These are phyloP conservation scores for Enteromius radiatus DNA, from an alignment of 2,797 vertebrate species.

Conservation along the genomic window DNA sequence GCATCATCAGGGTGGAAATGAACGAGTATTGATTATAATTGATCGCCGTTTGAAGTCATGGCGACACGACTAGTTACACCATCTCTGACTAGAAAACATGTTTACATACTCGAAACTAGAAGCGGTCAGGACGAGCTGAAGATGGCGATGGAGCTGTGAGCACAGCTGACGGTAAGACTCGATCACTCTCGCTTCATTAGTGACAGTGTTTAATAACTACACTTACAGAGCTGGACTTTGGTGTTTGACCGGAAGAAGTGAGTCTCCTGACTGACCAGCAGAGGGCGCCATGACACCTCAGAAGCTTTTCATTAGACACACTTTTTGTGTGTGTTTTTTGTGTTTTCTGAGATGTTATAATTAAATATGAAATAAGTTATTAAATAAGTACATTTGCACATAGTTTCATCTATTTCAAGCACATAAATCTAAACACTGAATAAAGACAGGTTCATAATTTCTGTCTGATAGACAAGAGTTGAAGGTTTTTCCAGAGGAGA, in stretches of 20 bases:
- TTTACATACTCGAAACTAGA: neutral
- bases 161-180: neutral
- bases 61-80: neutral
- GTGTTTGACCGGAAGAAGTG: neutral
- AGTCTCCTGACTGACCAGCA: neutral
- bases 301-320: no score
- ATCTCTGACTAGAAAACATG: neutral
- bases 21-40: neutral
- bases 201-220: neutral
- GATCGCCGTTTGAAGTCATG: no score
- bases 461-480: no score
- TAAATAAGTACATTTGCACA: no score
- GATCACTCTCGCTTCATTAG: neutral
- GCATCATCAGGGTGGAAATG: neutral
- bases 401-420: no score
- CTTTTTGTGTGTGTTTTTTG: no score
- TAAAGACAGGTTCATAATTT: no score
- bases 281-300: slow-evolving; percentile 2
- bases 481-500: no score
- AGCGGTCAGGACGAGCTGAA: neutral
- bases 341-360: no score
- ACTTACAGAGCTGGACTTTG: no score
- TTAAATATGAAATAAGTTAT: no score
- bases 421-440: no score
- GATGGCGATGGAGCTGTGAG: neutral